Evolutionary conservation across 2,797 vertebrate genomes (phyloP).

Genomic region (Adrianichthys oophorus): DNA sequence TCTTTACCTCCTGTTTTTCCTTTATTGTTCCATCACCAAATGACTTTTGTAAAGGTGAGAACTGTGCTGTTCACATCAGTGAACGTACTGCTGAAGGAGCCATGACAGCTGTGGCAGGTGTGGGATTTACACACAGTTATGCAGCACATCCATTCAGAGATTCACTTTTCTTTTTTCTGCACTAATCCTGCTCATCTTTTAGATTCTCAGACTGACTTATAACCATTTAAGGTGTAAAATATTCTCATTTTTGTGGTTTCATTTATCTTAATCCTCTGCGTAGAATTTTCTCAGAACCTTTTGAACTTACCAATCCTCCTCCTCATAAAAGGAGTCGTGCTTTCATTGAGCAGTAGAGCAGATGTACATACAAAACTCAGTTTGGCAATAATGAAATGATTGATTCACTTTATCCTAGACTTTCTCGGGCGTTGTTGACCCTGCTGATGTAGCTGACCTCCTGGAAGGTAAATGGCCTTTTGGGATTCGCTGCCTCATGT

Average conservation of each 20-base stretch:
- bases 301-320: background rate
- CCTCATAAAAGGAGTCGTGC: constrained; percentile 23
- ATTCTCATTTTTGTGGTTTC: no score
- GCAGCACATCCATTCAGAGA: no score
- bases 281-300: no score
- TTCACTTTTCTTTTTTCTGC: no score
- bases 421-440: constrained; percentile 86
- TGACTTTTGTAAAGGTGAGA: constrained; percentile 90
- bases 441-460: constrained; percentile 87
- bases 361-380: constrained; percentile 26
- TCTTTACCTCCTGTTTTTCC: constrained; percentile 85
- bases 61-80: constrained; percentile 1
- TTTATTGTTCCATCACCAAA: constrained; percentile 84
- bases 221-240: no score
- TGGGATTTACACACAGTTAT: no score
- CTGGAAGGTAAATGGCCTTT: constrained; percentile 83
- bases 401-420: constrained; percentile 74
- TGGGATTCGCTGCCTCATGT: constrained; percentile 63
- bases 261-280: no score
- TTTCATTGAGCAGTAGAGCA: constrained; percentile 12
- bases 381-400: constrained; percentile 55
- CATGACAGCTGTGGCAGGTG: no score
- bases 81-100: background rate
- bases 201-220: no score
- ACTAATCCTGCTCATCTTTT: no score